Conservation (phyloP, 2,888 invertebrate genomes). For the Chalcosyrphus nemorum region DNA sequence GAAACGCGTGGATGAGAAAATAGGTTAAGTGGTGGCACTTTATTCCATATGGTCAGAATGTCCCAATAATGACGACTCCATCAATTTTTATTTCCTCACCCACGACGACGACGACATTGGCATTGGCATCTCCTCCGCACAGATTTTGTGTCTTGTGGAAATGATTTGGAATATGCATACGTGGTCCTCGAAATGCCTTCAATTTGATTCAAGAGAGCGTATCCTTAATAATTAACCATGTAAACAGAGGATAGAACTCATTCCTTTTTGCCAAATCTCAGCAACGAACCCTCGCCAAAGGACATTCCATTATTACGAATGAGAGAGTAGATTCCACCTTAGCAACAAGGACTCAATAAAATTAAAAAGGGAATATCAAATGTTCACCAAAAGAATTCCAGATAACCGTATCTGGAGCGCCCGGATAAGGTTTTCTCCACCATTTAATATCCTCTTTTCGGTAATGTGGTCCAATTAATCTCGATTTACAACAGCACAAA, state of each 20-base stretch:
- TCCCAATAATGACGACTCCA: neutral
- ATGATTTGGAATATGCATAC: neutral
- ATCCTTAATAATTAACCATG: neutral
- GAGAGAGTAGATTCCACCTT: neutral
- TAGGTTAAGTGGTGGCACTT: neutral
- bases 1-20: neutral
- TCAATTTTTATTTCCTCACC: neutral
- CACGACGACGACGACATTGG: neutral
- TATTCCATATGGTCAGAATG: neutral
- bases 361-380: neutral
- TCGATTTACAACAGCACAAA: slow-evolving; percentile 48
- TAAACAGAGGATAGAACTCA: neutral
- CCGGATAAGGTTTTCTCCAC: slow-evolving; percentile 27
- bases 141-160: neutral
- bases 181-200: neutral
- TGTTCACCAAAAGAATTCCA: slow-evolving; percentile 30
- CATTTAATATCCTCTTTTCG: slow-evolving; percentile 53
- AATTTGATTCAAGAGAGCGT: neutral
- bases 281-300: neutral
- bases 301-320: neutral
- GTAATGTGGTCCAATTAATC: slow-evolving; percentile 45
- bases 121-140: neutral
- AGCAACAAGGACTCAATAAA: slow-evolving; percentile 11
- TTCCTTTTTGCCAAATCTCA: neutral
- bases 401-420: neutral